Base-by-base conservation (phyloP, 2,113 vertebrate species). In the Tylochromis polylepis region DNA sequence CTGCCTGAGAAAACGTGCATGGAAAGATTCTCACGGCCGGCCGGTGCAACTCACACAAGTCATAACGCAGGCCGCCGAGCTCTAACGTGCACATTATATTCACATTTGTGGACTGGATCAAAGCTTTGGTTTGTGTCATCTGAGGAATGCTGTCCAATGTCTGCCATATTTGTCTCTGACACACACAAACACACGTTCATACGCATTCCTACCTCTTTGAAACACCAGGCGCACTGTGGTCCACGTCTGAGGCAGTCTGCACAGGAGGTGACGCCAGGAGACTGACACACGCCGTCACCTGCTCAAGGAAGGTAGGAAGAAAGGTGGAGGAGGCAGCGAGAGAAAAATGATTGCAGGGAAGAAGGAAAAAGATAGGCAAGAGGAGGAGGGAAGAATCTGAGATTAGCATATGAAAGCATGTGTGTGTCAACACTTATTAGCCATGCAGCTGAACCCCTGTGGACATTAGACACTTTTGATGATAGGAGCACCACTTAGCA, bases 141-240 rank as follows among this genome's bases (percentile, higher is more conserved):
- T 51, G 57, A 91, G 89, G 91, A 94, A 93, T 91, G 90, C 65
- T 58, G 70, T 75, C 77, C 82, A 82, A 85, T 29, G 72, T 82
- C 77, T 78, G 38, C 79, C 88, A 77, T 72, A 20, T 70, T 57
- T 60, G 18, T 20, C 38, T 70, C 4, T 82, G 72, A 22, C 46
- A 57, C 41, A 56, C 38, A 18, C 43, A 41, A 84, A 83, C 36
- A 58, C 55, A 5, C 20, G 24, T 89, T 43, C 38, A 75, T 53
- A 67, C 49, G 55, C 81, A 65, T 53, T 46, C 91, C 94, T 95
- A 99, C 99, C 98, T 99, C 97, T 94, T 98, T 96, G 95, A 96
- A 96, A 96, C 98, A 99, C 99, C 99, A 99, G 93, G 97, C 97
- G 22, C 99, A 99, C 91, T 98, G 97, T 27, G 98, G 98, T 90